These are phyloP conservation scores for Ophion ventricosus DNA, from an alignment of 2,888 invertebrate genomes.

Conservation along the genomic window DNA sequence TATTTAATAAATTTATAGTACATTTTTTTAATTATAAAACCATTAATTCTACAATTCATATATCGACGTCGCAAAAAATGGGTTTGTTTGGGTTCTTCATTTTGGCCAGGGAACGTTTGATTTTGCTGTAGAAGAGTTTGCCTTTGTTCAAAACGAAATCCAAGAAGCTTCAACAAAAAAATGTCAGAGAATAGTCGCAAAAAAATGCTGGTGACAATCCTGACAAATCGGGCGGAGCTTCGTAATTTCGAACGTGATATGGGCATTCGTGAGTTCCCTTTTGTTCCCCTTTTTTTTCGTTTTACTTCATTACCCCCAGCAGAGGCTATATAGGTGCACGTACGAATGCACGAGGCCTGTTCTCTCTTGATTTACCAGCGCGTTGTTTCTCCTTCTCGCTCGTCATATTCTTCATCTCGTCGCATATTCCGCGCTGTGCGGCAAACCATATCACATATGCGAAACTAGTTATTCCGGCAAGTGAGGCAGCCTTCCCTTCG, in stretches of 20 bases:
- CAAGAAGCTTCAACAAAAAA: background rate
- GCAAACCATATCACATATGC: conserved; percentile 19
- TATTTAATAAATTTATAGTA: background rate
- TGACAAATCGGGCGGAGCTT: background rate
- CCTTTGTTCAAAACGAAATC: background rate
- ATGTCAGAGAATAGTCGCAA: background rate
- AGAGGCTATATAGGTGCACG: background rate
- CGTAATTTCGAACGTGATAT: background rate
- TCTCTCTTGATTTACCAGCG: background rate
- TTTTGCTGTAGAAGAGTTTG: too few species aligned
- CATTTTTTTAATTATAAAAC: too few species aligned
- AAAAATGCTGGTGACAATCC: background rate
- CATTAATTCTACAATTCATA: too few species aligned
- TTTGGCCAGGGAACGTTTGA: too few species aligned
- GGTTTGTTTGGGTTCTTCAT: too few species aligned
- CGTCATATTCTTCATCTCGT: conserved; percentile 7
- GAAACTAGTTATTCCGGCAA: conserved; percentile 47
- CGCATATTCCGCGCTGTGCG: conserved; percentile 20
- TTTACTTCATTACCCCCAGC: conserved; percentile 24
- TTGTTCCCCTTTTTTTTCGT: conserved; percentile 25
- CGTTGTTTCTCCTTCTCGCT: conserved; percentile 17
- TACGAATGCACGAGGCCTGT: background rate
- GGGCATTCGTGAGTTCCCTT: background rate
- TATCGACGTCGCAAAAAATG: too few species aligned
- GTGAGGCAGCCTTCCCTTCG: conserved; percentile 36